Base-by-base conservation (phyloP, 2,888 invertebrate species). In the Muschampia plurimacula region DNA sequence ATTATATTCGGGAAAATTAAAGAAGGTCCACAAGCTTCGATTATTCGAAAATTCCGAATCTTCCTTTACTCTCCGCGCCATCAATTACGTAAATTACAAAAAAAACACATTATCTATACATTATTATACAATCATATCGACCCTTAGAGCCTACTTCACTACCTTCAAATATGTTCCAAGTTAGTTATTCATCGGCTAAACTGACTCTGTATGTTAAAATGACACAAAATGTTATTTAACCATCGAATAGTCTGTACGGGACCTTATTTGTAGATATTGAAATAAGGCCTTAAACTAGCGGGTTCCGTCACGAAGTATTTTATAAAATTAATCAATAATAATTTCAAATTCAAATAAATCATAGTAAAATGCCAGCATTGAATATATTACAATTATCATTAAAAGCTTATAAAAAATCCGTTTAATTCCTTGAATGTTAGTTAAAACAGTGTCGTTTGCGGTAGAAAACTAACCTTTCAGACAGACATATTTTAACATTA, bases 61-160 rank as follows among this genome's bases (percentile, higher is more conserved):
- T 15, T 36, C 32, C 15, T 44, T 15, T 15, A 15, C 15, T 63
- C 13, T 41, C 52, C 12, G 52, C 22, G 9, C 39, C 49, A 67
- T 22, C 67, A 22, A 22, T 57, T 57, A 28, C 28, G 52, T 52
- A 57, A 10, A 57, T 28, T 60, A 36, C 28, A 41, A 63, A 39
- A 55, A 32, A 57, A 28, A 46, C 12, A 57, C 57, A 39, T 49
- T 36, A 49, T 72, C 22, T 72, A 67, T 72, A 72, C 71, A 72
- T 76, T 75, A 77, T 74, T 74, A 69, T 68, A 73, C 68, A 71
- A 67, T 12, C 65, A n/a, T 49, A 12, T 15, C 46, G 62, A n/a
- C 55, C n/a, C 15, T 46, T 3, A 10, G 46, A 15, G 8, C 12
- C 22, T 22, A 22, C 22, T 22, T 22, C 22, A 22, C 22, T 22